A percentile compares a stretch with the other conserved stretches of the same genome.
phyloP scores from a whole-genome alignment of 2,888 invertebrate species.

The Acronicta aceris region DNA sequence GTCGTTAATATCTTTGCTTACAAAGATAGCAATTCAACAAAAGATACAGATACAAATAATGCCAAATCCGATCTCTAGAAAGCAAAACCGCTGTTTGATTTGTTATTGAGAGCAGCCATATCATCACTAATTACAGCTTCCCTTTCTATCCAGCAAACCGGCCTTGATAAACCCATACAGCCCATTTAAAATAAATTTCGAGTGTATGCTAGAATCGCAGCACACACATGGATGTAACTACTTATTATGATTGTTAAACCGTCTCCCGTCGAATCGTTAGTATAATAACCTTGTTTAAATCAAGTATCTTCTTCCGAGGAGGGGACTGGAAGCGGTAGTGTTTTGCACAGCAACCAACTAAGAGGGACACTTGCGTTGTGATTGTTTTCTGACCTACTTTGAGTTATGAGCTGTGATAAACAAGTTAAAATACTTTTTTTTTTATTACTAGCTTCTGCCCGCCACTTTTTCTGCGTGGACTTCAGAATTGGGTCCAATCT shows the following conservation, averaged over 20 bases:
- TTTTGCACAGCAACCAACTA: constrained; percentile 51
- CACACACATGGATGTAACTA: constrained; percentile 66
- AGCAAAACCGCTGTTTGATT: too few relatives aligned
- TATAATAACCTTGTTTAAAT: constrained; percentile 69
- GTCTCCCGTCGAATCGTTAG: constrained; percentile 65
- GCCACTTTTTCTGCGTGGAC: too few relatives aligned
- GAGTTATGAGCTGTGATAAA: background rate
- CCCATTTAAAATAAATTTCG: constrained; percentile 46
- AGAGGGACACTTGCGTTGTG: constrained; percentile 45
- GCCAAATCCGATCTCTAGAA: too few relatives aligned
- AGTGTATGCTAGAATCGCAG: constrained; percentile 43
- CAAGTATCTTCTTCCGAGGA: constrained; percentile 71
- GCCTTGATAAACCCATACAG: constrained; percentile 39
- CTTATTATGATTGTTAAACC: constrained; percentile 71
- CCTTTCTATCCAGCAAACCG: background rate
- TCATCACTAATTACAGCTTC: background rate
- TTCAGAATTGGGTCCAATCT: too few relatives aligned
- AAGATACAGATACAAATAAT: too few relatives aligned
- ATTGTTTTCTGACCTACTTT: constrained; percentile 37
- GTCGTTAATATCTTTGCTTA: too few relatives aligned
- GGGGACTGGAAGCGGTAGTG: constrained; percentile 60
- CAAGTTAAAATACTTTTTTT: background rate
- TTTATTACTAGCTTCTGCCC: too few relatives aligned
- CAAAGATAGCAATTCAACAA: too few relatives aligned
- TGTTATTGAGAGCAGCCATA: too few relatives aligned